Conservation (phyloP, 2,888 invertebrate species). For the Mythimna vitellina region DNA sequence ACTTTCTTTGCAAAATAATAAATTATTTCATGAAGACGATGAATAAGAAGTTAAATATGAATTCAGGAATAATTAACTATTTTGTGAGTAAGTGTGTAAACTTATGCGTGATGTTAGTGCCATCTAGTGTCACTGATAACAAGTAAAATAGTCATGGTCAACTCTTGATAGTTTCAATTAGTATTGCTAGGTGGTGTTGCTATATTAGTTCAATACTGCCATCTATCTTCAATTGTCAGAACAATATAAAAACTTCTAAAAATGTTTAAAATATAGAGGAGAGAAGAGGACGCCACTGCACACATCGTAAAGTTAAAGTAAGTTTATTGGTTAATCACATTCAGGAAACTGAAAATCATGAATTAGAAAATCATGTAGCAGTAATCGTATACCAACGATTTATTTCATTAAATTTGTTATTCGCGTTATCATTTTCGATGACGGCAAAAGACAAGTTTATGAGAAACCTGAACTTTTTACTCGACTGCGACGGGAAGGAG, state of each 20-base stretch:
- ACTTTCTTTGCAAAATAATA: not conserved
- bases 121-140: not conserved
- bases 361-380: too few relatives aligned
- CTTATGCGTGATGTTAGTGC: not conserved
- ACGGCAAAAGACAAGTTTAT: not conserved
- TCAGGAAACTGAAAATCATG: not conserved
- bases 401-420: not conserved
- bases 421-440: not conserved
- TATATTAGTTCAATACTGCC: not conserved
- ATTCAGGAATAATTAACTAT: not conserved
- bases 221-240: conserved; percentile 6
- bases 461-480: not conserved
- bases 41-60: not conserved
- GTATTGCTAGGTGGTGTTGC: conserved; percentile 9
- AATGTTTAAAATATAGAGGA: too few relatives aligned
- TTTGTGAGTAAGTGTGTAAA: not conserved
- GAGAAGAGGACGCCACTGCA: conserved; percentile 23
- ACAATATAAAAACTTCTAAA: not conserved
- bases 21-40: too few relatives aligned
- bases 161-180: not conserved
- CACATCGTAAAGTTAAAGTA: not conserved
- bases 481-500: not conserved
- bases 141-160: not conserved
- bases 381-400: not conserved
- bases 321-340: too few relatives aligned